Percentiles rank a stretch among this genome's conserved stretches.
Evolutionary conservation across 2,888 invertebrate genomes (phyloP).

Genomic region (Amphipoea oculea): DNA sequence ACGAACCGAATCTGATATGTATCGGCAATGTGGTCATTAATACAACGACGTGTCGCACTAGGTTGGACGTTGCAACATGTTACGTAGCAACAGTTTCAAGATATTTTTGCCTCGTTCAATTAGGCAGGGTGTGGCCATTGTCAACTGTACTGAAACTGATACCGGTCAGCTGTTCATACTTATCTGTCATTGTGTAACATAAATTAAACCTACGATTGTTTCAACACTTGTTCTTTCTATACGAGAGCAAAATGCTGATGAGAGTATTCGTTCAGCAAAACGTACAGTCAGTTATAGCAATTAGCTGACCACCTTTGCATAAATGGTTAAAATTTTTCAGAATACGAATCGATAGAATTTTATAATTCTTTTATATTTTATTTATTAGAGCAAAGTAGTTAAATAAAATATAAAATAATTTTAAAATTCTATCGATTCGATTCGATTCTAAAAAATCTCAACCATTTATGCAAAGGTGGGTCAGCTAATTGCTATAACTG

Average conservation of each 20-base stretch:
- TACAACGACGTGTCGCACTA: constrained; percentile 67
- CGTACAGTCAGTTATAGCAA: background rate
- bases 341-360: no score
- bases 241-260: constrained; percentile 33
- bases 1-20: constrained; percentile 80
- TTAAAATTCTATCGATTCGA: no score
- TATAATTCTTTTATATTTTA: no score
- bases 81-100: constrained; percentile 50
- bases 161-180: constrained; percentile 35
- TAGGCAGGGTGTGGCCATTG: constrained; percentile 57
- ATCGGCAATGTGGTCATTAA: constrained; percentile 74
- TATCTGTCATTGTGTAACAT: constrained; percentile 46
- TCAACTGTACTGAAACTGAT: constrained; percentile 53
- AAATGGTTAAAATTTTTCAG: no score
- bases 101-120: constrained; percentile 52
- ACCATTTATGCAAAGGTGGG: no score
- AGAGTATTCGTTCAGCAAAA: constrained; percentile 18
- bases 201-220: constrained; percentile 46
- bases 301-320: no score
- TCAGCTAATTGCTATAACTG: no score
- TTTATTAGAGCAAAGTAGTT: no score
- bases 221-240: constrained; percentile 37
- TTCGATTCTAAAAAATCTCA: no score
- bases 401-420: no score
- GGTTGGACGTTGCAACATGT: constrained; percentile 55